These are phyloP conservation scores for Tipula lateralis DNA, from an alignment of 2,888 invertebrate species.

Conservation along the genomic window DNA sequence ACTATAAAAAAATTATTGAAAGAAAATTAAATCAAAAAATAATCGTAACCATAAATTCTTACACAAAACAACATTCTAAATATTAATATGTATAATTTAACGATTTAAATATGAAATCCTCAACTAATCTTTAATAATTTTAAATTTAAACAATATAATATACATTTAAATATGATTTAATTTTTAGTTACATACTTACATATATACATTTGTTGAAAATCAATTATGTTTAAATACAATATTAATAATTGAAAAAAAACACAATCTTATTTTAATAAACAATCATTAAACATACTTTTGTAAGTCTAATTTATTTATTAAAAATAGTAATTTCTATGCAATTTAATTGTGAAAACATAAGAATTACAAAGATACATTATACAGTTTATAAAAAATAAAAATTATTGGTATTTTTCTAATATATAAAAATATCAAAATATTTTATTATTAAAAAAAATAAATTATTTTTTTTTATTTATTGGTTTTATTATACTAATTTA, in stretches of 20 bases:
- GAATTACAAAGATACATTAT: neutral
- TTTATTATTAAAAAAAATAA: neutral
- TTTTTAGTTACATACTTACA: neutral
- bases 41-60: neutral
- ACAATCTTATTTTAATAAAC: neutral
- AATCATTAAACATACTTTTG: neutral
- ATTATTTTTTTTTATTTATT: neutral
- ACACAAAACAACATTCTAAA: neutral
- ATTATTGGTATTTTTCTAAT: neutral
- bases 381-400: neutral
- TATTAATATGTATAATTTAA: constrained; percentile 7
- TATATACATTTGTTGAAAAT: neutral
- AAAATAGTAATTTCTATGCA: neutral
- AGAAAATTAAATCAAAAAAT: neutral
- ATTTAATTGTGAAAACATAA: neutral
- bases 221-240: neutral
- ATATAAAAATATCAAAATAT: neutral
- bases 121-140: neutral
- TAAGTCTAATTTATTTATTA: too few species aligned
- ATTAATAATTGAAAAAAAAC: neutral
- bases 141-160: neutral
- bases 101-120: neutral
- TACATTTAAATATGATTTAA: neutral
- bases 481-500: neutral
- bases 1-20: neutral